Evolutionary conservation across 1,140 invertebrate genomes (phyloP).

Genomic region (Condylostylus longicornis): DNA sequence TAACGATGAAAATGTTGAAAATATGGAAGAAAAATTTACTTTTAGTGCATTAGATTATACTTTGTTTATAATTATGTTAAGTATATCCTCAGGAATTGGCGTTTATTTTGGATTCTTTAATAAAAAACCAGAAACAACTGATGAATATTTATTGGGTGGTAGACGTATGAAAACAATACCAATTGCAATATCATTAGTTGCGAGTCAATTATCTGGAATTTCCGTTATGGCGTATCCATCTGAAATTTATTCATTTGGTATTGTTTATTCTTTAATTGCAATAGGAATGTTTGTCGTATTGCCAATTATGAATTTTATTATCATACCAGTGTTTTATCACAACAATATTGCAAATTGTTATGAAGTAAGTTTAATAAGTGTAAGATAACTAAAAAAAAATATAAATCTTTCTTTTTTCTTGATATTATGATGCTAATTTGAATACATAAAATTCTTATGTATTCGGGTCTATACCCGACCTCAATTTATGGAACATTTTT

Average conservation of each 20-base stretch:
- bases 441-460: no score
- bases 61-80: constrained; percentile 45
- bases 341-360: constrained; percentile 66
- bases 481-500: no score
- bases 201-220: constrained; percentile 66
- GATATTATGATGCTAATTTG: no score
- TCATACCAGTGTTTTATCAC: constrained; percentile 68
- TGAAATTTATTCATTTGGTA: constrained; percentile 64
- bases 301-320: constrained; percentile 46
- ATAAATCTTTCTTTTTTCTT: not conserved
- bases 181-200: constrained; percentile 47
- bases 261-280: constrained; percentile 47
- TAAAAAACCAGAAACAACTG: constrained; percentile 35
- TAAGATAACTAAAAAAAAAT: not conserved
- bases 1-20: no score
- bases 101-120: constrained; percentile 42
- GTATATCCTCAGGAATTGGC: constrained; percentile 45
- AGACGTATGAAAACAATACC: constrained; percentile 48
- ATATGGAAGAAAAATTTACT: no score
- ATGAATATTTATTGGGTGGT: constrained; percentile 44
- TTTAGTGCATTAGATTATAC: constrained; percentile 40
- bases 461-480: no score
- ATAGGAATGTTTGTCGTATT: constrained; percentile 49
- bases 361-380: constrained; percentile 55
- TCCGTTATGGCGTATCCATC: constrained; percentile 61